phyloP scores from a whole-genome alignment of 2,113 vertebrate genomes.

The Platycercus adscitus region DNA sequence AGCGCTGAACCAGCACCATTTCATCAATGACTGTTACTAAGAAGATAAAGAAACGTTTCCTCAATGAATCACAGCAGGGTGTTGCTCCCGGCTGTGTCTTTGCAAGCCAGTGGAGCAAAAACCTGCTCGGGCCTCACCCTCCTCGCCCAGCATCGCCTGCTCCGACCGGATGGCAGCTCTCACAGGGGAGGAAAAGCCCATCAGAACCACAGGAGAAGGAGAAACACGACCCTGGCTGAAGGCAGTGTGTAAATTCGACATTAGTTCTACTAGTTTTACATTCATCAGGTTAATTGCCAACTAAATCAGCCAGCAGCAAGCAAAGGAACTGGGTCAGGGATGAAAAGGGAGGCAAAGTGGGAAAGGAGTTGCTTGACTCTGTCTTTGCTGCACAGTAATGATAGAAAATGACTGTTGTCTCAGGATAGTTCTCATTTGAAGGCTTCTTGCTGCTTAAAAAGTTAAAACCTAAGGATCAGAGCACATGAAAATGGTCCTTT shows the following conservation, averaged over 20 bases:
- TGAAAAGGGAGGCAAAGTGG: fast-evolving
- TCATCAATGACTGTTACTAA: not conserved
- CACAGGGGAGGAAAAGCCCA: not conserved
- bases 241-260: not conserved
- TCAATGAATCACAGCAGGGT: not conserved
- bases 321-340: not conserved
- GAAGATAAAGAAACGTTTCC: conserved; percentile 29
- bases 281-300: not conserved
- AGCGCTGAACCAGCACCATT: not conserved
- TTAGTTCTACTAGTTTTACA: too few relatives aligned
- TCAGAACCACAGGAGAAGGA: not conserved
- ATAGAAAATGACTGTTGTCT: not conserved
- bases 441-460: not conserved
- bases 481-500: not conserved
- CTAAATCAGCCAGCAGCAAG: not conserved
- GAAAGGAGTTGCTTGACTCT: fast-evolving
- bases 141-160: not conserved
- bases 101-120: not conserved
- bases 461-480: not conserved
- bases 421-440: not conserved
- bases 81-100: not conserved
- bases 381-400: not conserved
- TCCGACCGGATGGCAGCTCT: not conserved
- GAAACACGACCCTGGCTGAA: not conserved
- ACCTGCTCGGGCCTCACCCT: not conserved